Percentiles rank a stretch among this genome's conserved stretches.
These are phyloP conservation scores for Petrocephalus microphthalmus DNA, from an alignment of 2,113 vertebrate genomes.

Conservation along the genomic window DNA sequence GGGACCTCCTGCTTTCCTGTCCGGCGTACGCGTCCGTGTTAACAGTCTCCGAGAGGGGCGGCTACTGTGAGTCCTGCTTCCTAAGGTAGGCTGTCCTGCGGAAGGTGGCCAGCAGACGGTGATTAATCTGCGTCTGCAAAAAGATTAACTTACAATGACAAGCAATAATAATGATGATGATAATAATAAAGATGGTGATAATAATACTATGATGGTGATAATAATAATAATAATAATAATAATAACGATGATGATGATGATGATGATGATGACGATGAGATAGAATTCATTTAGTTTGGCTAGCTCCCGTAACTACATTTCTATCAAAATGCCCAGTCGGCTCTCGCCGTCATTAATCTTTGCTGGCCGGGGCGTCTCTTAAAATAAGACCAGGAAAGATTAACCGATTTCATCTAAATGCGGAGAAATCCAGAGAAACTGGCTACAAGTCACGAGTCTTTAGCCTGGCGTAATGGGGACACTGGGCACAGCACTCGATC, in stretches of 20 bases:
- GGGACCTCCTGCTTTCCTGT: slow-evolving; percentile 77
- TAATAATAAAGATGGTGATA: too few species aligned
- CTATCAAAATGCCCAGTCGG: background rate
- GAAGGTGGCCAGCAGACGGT: background rate
- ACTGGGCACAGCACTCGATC: background rate
- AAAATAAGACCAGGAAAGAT: background rate
- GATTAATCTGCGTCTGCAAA: background rate
- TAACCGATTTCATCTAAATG: slow-evolving; percentile 1
- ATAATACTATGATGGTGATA: too few species aligned
- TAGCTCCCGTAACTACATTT: background rate
- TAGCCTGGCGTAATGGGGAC: slow-evolving; percentile 1
- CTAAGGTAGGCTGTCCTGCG: slow-evolving; percentile 61
- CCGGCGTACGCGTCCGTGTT: slow-evolving; percentile 76
- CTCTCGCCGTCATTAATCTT: background rate
- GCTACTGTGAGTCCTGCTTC: slow-evolving; percentile 85
- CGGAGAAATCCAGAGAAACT: background rate
- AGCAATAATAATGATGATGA: too few species aligned
- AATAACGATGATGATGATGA: background rate
- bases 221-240: background rate
- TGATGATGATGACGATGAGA: background rate
- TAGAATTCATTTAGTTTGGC: background rate
- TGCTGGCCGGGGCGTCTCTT: background rate
- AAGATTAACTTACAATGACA: background rate
- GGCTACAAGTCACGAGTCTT: background rate
- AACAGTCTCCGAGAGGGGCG: slow-evolving; percentile 71